These are phyloP conservation scores for Agrotis puta DNA, from an alignment of 2,888 invertebrate genomes.

Conservation along the genomic window DNA sequence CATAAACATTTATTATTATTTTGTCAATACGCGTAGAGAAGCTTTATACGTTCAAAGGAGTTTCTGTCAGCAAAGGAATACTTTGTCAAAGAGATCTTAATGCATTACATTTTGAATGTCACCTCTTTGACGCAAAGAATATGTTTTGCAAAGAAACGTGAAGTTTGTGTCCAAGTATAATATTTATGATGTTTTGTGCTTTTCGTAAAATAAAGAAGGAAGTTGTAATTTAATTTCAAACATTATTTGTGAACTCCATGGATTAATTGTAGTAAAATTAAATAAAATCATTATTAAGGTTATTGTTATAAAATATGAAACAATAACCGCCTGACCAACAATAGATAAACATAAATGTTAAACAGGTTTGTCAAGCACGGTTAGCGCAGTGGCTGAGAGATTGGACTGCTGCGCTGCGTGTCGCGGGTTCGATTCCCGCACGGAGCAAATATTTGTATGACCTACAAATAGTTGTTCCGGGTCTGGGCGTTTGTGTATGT, in stretches of 20 bases:
- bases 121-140: constrained; percentile 23
- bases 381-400: too few relatives aligned
- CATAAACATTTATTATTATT: constrained; percentile 21
- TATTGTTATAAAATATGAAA: too few relatives aligned
- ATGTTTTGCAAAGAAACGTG: neutral
- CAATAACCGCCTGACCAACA: too few relatives aligned
- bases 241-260: neutral
- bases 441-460: too few relatives aligned
- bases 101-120: constrained; percentile 16
- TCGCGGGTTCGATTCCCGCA: too few relatives aligned
- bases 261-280: too few relatives aligned
- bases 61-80: constrained; percentile 12
- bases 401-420: too few relatives aligned
- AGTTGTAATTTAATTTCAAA: neutral
- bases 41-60: constrained; percentile 20
- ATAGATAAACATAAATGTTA: too few relatives aligned
- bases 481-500: too few relatives aligned
- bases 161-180: constrained; percentile 18
- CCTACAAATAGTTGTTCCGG: too few relatives aligned
- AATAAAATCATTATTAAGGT: too few relatives aligned
- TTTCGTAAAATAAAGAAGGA: neutral
- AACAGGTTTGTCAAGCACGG: too few relatives aligned
- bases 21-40: constrained; percentile 13
- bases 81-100: constrained; percentile 14
- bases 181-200: neutral